phyloP scores from a whole-genome alignment of 2,113 vertebrate genomes.

The Candoia aspera region DNA sequence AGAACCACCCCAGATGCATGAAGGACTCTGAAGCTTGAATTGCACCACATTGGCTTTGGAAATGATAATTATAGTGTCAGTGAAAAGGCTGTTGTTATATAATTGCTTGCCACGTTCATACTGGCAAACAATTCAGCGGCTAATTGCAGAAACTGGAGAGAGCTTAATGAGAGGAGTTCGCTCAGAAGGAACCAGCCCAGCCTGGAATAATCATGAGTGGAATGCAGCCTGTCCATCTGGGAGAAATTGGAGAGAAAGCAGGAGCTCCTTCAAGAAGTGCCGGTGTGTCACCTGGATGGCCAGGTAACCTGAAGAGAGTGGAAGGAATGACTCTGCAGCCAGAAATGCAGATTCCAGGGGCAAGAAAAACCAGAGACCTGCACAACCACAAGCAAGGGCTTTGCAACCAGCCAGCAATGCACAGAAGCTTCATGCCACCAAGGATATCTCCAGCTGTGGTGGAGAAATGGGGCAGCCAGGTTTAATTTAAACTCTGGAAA shows the following conservation, averaged over 20 bases:
- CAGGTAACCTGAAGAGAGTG: neutral
- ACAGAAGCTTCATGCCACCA: neutral
- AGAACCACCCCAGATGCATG: neutral
- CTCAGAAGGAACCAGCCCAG: neutral
- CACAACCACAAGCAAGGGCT: neutral
- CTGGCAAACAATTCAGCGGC: neutral
- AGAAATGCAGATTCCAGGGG: neutral
- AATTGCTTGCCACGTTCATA: conserved; percentile 16
- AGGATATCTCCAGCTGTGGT: neutral
- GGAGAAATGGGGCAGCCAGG: neutral
- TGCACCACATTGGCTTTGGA: neutral
- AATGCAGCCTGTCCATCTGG: neutral
- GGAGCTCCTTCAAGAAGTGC: neutral
- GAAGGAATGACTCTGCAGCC: neutral
- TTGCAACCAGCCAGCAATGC: neutral
- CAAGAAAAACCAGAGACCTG: neutral
- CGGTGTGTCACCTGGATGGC: neutral
- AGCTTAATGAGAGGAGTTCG: conserved; percentile 10
- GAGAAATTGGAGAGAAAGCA: neutral
- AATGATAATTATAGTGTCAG: conserved; percentile 24
- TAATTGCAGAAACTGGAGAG: conserved; percentile 36
- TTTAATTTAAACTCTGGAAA: neutral
- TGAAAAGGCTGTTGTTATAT: conserved; percentile 35
- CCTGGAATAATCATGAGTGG: conserved; percentile 4
- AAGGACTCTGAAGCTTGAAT: neutral